These are phyloP conservation scores for Nemurella pictetii DNA, from an alignment of 2,888 invertebrate genomes.

Conservation along the genomic window DNA sequence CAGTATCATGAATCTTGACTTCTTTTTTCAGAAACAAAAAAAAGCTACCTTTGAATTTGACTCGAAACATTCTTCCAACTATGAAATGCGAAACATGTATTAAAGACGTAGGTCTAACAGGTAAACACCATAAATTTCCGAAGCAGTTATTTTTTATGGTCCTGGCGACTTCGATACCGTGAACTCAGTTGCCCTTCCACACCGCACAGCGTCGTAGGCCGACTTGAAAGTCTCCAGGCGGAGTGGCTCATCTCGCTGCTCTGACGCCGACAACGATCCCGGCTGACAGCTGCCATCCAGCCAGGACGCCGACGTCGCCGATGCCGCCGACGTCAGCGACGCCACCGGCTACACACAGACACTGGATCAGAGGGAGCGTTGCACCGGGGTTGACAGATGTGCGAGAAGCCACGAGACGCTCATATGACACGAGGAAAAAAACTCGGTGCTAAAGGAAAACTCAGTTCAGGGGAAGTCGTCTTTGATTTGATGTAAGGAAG, in stretches of 20 bases:
- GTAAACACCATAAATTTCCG: too few species aligned
- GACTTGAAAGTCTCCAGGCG: too few species aligned
- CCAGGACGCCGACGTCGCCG: slow-evolving; percentile 33
- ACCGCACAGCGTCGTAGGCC: too few species aligned
- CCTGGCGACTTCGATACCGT: too few species aligned
- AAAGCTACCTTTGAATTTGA: not conserved
- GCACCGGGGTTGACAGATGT: slow-evolving; percentile 31
- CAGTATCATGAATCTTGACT: not conserved
- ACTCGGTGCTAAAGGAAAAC: not conserved
- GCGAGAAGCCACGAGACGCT: not conserved
- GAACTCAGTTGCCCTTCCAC: too few species aligned
- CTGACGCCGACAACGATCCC: slow-evolving; percentile 16
- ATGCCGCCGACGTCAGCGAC: slow-evolving; percentile 8
- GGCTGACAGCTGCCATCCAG: slow-evolving; percentile 32
- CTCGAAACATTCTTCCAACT: not conserved
- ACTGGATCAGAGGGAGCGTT: slow-evolving; percentile 30
- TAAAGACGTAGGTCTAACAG: too few species aligned
- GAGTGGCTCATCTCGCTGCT: not conserved
- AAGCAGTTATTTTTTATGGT: too few species aligned
- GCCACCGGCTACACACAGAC: not conserved
- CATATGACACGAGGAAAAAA: slow-evolving; percentile 2
- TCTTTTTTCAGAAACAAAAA: too few species aligned
- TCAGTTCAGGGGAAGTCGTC: not conserved
- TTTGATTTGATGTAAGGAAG: not conserved
- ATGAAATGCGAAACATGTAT: not conserved